A percentile compares a stretch with the other conserved stretches of the same genome.
These are phyloP conservation scores for Oryzias sinensis DNA, from an alignment of 2,797 vertebrate species.

Conservation along the genomic window DNA sequence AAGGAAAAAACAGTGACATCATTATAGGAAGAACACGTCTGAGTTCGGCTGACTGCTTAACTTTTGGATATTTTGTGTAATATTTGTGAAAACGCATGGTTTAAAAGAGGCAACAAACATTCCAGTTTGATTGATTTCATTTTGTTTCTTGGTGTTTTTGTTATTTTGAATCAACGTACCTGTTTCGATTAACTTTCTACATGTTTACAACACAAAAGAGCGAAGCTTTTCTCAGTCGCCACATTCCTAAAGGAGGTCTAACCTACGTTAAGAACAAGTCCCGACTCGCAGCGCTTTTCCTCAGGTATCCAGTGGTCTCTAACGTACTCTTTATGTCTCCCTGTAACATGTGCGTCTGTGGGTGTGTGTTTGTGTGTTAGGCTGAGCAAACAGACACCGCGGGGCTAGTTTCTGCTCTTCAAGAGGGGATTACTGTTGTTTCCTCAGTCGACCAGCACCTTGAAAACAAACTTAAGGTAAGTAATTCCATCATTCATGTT, in stretches of 20 bases:
- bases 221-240: slow-evolving; percentile 51
- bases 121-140: background rate
- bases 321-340: slow-evolving; percentile 44
- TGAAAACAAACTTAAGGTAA: slow-evolving; percentile 87
- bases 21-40: slow-evolving; percentile 1
- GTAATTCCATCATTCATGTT: slow-evolving; percentile 4
- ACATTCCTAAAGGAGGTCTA: slow-evolving; percentile 67
- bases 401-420: slow-evolving; percentile 83
- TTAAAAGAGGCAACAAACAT: no score
- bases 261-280: slow-evolving; percentile 53
- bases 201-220: slow-evolving; percentile 4
- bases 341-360: slow-evolving; percentile 30
- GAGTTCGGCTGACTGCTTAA: no score
- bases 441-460: slow-evolving; percentile 92
- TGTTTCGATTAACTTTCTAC: slow-evolving; percentile 2
- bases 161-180: background rate
- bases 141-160: background rate
- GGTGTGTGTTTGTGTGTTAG: slow-evolving; percentile 53
- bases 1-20: slow-evolving; percentile 8
- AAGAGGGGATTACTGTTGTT: slow-evolving; percentile 89
- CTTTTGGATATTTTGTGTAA: no score
- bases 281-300: slow-evolving; percentile 61
- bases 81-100: no score
- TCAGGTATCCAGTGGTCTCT: slow-evolving; percentile 58
- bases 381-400: slow-evolving; percentile 75